Base-by-base conservation (phyloP, 2,888 invertebrate genomes). In the Aphidius colemani region DNA sequence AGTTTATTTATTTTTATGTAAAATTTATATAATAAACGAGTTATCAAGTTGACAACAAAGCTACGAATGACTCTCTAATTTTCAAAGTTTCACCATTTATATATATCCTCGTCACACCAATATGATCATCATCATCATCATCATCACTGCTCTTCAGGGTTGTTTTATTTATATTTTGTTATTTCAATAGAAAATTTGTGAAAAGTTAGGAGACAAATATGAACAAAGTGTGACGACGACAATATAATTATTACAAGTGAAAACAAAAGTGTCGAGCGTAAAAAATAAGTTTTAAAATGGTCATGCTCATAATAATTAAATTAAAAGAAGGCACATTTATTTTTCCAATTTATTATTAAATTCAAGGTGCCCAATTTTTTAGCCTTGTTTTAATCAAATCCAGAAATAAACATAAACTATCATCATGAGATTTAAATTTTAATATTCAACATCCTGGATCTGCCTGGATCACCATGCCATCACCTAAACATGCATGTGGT, bases 1-100 rank as follows among this genome's bases (percentile, higher is more conserved):
- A 30, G 3, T 11, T 6, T 1, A 49, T n/a, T 49, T 1, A 30
- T 2, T 30, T 30, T 18, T 18, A 18, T 18, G 13, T 18, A 18
- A 18, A 18, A 18, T n/a, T n/a, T 18, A 18, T 18, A 18, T 13
- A 2, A 40, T 40, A 41, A 4, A 44, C 6, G 8, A 39, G n/a
- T 53, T n/a, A 40, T 10, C 48, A 7, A 46, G 10, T 7, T 7
- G 57, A 45, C 18, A 18, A 9, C 11, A 41, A 41, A 53, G 59
- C 55, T 63, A 61, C 57, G 68, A 66, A 74, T 78, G 74, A 56
- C 72, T 75, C 75, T 73, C 75, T 66, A 73, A 66, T 72, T 69
- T 69, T 53, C 56, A 43, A 68, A 76, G 78, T 76, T 78, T 76
- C 78, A 74, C 76, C 72, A 73, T 78, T 76, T 77, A 77, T 77